These are phyloP conservation scores for Crossocerus cetratus DNA, from an alignment of 2,888 invertebrate species.

Conservation along the genomic window DNA sequence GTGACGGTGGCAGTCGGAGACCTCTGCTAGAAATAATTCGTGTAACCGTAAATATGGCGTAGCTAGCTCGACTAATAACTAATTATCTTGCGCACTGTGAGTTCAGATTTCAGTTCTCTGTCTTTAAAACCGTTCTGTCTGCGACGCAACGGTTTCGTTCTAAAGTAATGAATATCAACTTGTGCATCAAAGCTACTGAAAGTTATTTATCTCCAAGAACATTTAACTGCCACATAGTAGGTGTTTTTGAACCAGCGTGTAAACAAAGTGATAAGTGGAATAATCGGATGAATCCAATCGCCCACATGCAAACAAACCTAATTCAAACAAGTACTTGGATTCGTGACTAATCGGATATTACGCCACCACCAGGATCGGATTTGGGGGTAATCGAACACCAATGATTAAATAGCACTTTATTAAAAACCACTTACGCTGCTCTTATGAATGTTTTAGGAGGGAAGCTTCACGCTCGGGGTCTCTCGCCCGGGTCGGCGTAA, in stretches of 20 bases:
- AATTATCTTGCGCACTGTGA: not conserved
- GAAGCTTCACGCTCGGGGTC: constrained; percentile 50
- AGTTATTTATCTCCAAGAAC: too few relatives aligned
- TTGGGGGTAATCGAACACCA: constrained; percentile 66
- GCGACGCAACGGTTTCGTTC: too few relatives aligned
- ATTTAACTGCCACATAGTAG: too few relatives aligned
- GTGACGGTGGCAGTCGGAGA: constrained; percentile 53
- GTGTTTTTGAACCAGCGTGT: too few relatives aligned
- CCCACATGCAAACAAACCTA: constrained; percentile 53
- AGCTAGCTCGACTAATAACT: constrained; percentile 25
- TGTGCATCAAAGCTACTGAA: too few relatives aligned
- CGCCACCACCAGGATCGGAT: constrained; percentile 50
- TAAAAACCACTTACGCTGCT: constrained; percentile 72
- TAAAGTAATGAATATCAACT: too few relatives aligned
- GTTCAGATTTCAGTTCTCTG: too few relatives aligned
- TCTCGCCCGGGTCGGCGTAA: constrained; percentile 52
- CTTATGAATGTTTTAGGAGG: constrained; percentile 70
- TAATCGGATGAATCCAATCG: constrained; percentile 10
- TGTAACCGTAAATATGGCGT: constrained; percentile 62
- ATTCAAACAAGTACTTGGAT: constrained; percentile 29
- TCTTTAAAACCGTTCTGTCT: not conserved
- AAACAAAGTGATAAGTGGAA: too few relatives aligned
- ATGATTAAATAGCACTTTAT: constrained; percentile 73
- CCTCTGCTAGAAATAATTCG: constrained; percentile 66
- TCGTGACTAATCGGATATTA: constrained; percentile 46